Base-by-base conservation (phyloP, 2,888 invertebrate genomes). In the Achlya flavicornis region DNA sequence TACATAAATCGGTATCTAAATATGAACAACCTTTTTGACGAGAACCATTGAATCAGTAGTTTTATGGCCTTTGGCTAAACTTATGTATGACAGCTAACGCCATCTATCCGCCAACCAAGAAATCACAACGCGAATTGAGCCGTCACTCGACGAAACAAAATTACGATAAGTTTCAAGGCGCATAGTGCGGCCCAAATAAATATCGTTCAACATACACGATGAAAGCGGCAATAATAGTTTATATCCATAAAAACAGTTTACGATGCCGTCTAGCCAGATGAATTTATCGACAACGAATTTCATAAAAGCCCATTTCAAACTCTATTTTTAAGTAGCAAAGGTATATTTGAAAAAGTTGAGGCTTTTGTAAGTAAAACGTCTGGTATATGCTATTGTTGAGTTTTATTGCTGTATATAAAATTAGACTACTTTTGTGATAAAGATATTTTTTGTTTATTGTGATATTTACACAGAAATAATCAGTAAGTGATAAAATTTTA, bases 231-330 rank as follows among this genome's bases (percentile, higher is more conserved):
- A 78, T 86, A 82, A 84, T 84, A 83, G 78, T 83, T 80, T 77
- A 81, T 79, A 76, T 72, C 81, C 77, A 85, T 89, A 87, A 88
- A 87, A 3, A 66, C 72, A 68, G 76, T 87, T 89, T 88, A 89
- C 80, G 87, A 87, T 79, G 79, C 75, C 74, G 88, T 87, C 87
- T 89, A 86, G 87, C 83, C 86, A 75, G 79, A 85, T 82, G 78
- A 69, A 79, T 84, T 85, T 84, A 86, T 76, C 70, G 69, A 63
- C 68, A 70, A 74, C 72, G 69, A 64, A 66, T 48, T 19, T 38
- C 19, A 38, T 59, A 38, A 59, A 59, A 38, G 35, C 58, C 10
- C 14, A 16, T 16, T 41, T 60, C 43, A 60, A 12, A 60, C 60
- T 41, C 41, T 60, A 60, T 41, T 41, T 19, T 41, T 12, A n/a